Conservation (phyloP, 2,113 vertebrate species). For the Zosterops borbonicus region DNA sequence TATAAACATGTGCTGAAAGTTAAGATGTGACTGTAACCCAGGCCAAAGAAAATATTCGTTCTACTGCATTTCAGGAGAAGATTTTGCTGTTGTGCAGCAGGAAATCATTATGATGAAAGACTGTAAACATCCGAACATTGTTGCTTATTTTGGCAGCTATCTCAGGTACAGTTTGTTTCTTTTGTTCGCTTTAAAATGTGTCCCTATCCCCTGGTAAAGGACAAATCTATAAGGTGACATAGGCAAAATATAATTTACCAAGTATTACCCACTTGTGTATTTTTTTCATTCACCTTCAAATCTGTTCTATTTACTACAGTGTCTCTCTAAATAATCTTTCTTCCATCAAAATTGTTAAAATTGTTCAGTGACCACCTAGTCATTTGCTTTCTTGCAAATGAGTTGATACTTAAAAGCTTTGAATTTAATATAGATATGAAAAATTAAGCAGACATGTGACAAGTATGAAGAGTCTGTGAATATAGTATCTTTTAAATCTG, state of each 20-base stretch:
- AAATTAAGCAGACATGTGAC: background rate
- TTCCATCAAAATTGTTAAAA: background rate
- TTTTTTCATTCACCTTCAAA: background rate
- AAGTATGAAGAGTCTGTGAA: background rate
- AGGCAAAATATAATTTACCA: background rate
- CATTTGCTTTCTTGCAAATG: background rate
- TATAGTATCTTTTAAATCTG: background rate
- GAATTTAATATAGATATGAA: background rate
- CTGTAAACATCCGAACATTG: slow-evolving; percentile 98
- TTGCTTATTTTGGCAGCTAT: slow-evolving; percentile 99
- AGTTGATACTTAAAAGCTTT: background rate
- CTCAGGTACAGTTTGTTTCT: slow-evolving; percentile 84
- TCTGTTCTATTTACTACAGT: background rate
- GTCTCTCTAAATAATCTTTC: background rate
- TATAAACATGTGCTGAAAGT: background rate
- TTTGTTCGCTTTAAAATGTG: background rate
- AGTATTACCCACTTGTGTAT: background rate
- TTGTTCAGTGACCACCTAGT: background rate
- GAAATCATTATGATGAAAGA: slow-evolving; percentile 99
- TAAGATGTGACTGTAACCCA: background rate
- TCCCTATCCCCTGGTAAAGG: background rate
- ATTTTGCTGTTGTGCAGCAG: slow-evolving; percentile 99
- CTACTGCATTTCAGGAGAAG: slow-evolving; percentile 85
- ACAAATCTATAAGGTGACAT: background rate
- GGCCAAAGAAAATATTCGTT: slow-evolving; percentile 37